Base-by-base conservation (phyloP, 1,140 invertebrate species). In the Scaptodrosophila lebanonensis region DNA sequence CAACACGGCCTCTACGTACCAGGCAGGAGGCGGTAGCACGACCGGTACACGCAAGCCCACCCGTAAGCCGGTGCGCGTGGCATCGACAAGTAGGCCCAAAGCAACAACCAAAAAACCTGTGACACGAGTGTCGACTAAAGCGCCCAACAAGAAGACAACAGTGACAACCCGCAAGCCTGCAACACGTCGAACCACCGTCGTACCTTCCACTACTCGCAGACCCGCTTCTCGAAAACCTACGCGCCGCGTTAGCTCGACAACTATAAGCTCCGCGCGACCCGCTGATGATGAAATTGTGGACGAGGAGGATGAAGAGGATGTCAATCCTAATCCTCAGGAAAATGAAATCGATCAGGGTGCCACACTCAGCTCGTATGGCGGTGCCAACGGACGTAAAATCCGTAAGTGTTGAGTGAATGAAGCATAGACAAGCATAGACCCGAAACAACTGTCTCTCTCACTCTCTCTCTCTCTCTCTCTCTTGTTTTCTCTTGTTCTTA, bases 361-460 rank as follows among this genome's bases (percentile, higher is more conserved):
- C 50, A 92, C 91, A 53, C 57, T 77, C 0, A 73, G 68, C 47
- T 70, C 62, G 0, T 77, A 67, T 25, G 66, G 75, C 9, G 65
- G 66, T 0, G 75, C 72, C 11, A 73, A 82, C 17, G 77, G 70
- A 36, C 66, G 84, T 47, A 90, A 89, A 85, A 90, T 90, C 85
- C 89, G 93, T 93, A 89, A 90, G 90, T 89, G 39, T 65, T 50
- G 52, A 66, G 56, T 65, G 59, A 73, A 66, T 68, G 65, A 51
- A 61, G 60, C 57, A 76, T 60, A 18, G 56, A 64, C 29, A 51
- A 50, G 64, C 60, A 63, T 68, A 63, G 75, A 77, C 73, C 75
- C 73, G 62, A 70, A 76, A 66, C 59, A 71, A 82, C 73, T 79
- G 65, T 79, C 69, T 73, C 63, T 82, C 56, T 68, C 52, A 65